phyloP scores from a whole-genome alignment of 2,113 vertebrate species.

The Gavia stellata region DNA sequence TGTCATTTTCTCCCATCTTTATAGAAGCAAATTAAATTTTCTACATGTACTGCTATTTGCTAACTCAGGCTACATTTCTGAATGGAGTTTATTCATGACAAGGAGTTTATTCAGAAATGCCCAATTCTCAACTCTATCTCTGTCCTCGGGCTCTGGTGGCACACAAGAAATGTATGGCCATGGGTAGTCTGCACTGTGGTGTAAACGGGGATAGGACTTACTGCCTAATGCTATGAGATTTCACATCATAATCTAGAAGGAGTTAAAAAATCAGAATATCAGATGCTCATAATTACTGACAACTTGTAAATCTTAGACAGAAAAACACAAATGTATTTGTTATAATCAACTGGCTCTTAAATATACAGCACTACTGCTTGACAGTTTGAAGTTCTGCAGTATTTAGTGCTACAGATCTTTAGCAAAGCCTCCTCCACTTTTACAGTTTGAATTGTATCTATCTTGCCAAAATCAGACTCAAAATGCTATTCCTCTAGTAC shows the following conservation, averaged over 20 bases:
- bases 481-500: background rate
- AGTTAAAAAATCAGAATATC: background rate
- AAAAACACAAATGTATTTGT: background rate
- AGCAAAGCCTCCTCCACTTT: background rate
- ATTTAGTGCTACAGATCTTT: background rate
- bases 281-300: background rate
- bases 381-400: background rate
- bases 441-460: background rate
- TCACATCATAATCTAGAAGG: background rate
- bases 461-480: background rate
- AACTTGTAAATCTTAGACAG: background rate
- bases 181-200: background rate
- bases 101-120: background rate
- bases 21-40: background rate
- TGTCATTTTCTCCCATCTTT: background rate
- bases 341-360: background rate
- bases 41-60: background rate
- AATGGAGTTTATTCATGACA: background rate
- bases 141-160: background rate
- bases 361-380: background rate
- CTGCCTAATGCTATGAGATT: background rate
- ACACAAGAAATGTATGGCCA: background rate
- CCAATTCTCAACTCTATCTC: accelerated
- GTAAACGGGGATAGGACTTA: background rate
- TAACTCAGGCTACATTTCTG: background rate